phyloP scores from a whole-genome alignment of 2,888 invertebrate genomes.

The Agelastica alni region DNA sequence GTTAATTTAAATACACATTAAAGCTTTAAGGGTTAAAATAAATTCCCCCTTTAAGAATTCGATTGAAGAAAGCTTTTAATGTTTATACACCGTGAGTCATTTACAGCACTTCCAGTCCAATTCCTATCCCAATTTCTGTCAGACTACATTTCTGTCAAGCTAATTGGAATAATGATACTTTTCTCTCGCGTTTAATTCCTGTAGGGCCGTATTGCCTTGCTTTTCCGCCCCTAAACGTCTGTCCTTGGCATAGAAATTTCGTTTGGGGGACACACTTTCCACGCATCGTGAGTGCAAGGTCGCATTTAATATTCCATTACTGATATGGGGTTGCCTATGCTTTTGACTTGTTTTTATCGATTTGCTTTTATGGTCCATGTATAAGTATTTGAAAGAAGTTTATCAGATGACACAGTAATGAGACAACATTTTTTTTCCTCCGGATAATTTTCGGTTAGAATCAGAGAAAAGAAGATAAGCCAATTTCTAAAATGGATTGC shows the following conservation, averaged over 20 bases:
- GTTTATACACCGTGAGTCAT: constrained; percentile 13
- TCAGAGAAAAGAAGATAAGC: no score
- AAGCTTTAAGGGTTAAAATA: constrained; percentile 5
- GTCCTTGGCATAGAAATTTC: constrained; percentile 30
- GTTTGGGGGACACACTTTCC: constrained; percentile 27
- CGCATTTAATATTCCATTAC: constrained; percentile 30
- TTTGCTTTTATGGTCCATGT: constrained; percentile 10
- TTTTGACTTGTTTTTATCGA: constrained; percentile 25
- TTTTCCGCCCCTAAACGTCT: constrained; percentile 24
- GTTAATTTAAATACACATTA: neutral
- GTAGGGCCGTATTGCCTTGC: constrained; percentile 17
- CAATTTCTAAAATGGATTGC: no score
- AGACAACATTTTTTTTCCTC: neutral
- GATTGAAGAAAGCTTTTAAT: constrained; percentile 11
- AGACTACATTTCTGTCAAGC: constrained; percentile 21
- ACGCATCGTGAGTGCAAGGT: constrained; percentile 22
- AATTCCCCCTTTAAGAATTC: constrained; percentile 13
- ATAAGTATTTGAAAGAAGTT: neutral
- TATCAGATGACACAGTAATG: no score
- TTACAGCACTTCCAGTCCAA: constrained; percentile 18
- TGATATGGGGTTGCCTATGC: constrained; percentile 22
- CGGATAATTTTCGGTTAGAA: no score
- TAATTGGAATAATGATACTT: constrained; percentile 29
- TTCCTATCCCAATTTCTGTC: constrained; percentile 24
- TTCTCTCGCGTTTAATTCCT: constrained; percentile 22